These are phyloP conservation scores for Petaurus breviceps DNA, from an alignment of 2,113 vertebrate species.

Conservation along the genomic window DNA sequence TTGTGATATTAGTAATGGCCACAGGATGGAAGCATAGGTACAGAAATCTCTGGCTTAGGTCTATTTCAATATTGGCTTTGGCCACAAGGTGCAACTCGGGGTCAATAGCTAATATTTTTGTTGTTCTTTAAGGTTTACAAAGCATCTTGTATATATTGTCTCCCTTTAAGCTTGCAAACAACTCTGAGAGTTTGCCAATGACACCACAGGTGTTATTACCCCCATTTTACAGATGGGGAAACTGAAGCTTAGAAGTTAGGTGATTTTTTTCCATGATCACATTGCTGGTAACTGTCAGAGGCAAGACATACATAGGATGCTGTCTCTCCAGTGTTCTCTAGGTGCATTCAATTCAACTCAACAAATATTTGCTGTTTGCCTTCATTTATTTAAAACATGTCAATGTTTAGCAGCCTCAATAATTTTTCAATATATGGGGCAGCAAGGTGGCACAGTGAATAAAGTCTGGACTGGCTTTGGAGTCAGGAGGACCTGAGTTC, in stretches of 20 bases:
- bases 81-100: not conserved
- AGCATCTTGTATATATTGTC: not conserved
- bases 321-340: not conserved
- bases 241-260: not conserved
- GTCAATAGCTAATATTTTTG: not conserved
- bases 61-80: not conserved
- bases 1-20: not conserved
- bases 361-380: not conserved
- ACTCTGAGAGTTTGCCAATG: not conserved
- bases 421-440: not conserved
- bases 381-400: not conserved
- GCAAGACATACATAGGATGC: not conserved
- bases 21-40: not conserved
- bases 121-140: not conserved
- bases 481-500: too few species aligned
- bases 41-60: not conserved
- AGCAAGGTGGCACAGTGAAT: too few species aligned
- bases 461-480: too few species aligned
- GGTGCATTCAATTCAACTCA: not conserved
- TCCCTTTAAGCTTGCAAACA: not conserved
- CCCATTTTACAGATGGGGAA: not conserved
- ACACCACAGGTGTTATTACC: not conserved
- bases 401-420: not conserved
- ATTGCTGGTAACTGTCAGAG: not conserved
- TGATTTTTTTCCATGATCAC: not conserved